Base-by-base conservation (phyloP, 2,797 vertebrate species). In the Gymnopithys bicolor region DNA sequence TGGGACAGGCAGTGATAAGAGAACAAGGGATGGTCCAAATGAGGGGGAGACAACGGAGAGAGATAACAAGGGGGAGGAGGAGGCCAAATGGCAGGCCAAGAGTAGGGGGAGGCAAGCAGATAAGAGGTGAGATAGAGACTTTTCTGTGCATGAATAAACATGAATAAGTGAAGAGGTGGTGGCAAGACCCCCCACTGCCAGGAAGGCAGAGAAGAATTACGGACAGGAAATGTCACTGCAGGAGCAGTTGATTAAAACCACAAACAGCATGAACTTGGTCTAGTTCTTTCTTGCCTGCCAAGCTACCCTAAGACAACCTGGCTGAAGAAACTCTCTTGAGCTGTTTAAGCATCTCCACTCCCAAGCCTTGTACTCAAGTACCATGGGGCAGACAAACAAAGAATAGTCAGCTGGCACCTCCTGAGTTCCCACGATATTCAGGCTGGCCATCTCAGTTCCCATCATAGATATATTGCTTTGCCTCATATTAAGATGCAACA, bases 111-210 rank as follows among this genome's bases (percentile, higher is more conserved):
- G 79, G 76, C 19, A 80, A 82, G 30, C 14, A 53, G 43, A 39
- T 53, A 71, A 87, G 62, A 90, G 28, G 55, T 56, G 82, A 96
- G 82, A 87, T 87, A 78, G 59, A 71, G 48, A 83, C 67, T 89
- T 94, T 94, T 95, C 87, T 55, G 81, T 63, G 90, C 79, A 66
- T 90, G 92, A 95, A 58, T 66, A 93, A 95, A 87, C 92, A 84
- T 39, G 67, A 93, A 46, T 58, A 88, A 85, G 37, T 69, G 66
- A 84, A 92, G 84, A 90, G 37, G 81, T 52, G 58, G 43, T 1
- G 6, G 62, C 60, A 78, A 68, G 79, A 89, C 74, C 59, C 67
- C 87, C 90, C 33, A 33, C 74, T 11, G 49, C 45, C 70, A 84
- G 77, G 70, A 95, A 94, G 33, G 63, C 74, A 86, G 70, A 91